phyloP scores from a whole-genome alignment of 2,888 invertebrate genomes.

The Carcina quercana region DNA sequence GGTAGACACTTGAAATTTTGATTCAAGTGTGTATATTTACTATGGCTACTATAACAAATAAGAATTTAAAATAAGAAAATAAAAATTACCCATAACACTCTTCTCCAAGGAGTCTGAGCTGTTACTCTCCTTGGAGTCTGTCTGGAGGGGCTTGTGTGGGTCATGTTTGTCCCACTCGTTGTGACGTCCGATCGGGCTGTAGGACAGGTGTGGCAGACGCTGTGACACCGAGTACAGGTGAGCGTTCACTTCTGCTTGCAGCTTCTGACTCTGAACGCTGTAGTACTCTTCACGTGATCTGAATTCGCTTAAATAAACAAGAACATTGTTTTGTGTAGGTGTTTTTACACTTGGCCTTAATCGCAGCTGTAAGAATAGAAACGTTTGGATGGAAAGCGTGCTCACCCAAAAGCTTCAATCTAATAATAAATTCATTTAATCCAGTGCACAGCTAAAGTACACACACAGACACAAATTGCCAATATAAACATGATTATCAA shows the following conservation, averaged over 20 bases:
- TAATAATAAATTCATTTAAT: not conserved
- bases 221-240: conserved; percentile 77
- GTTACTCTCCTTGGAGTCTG: conserved; percentile 67
- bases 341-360: no score
- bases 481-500: no score
- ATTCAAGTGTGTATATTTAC: no score
- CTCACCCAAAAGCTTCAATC: no score
- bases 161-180: conserved; percentile 71
- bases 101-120: conserved; percentile 69
- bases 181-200: conserved; percentile 63
- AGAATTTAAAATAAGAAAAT: no score
- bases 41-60: no score
- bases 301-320: conserved; percentile 49
- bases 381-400: no score
- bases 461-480: no score
- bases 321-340: no score
- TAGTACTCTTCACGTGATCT: conserved; percentile 67
- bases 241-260: conserved; percentile 68
- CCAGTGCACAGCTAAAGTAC: no score
- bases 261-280: conserved; percentile 63
- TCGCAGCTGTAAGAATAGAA: no score
- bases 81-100: conserved; percentile 70
- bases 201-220: conserved; percentile 68
- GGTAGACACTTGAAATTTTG: no score
- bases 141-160: conserved; percentile 57